Evolutionary conservation across 2,113 vertebrate genomes (phyloP), one percentile per base, ranked within the genome.

Genomic region (Anguilla japonica): DNA sequence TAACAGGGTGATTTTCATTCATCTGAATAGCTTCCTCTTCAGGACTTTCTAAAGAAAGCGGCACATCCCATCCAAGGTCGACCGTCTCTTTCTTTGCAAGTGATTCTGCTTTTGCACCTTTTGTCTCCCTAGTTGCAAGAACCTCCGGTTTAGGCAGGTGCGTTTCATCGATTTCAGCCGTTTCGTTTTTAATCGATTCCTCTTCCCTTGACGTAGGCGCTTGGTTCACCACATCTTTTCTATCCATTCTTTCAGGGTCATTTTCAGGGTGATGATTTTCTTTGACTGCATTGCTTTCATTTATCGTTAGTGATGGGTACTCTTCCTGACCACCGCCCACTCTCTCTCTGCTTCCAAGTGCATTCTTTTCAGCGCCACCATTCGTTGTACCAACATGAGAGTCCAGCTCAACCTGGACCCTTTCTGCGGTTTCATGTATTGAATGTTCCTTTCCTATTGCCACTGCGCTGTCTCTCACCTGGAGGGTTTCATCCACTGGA

Each of bases 201-300:
- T n/a, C 40, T 80, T 83, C 63, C 26, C 41, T 41, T 9, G 13
- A 80, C 34, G 15, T 26, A 5, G 71, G 63, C 9, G 14, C 34
- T 22, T 57, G 60, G 71, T 41, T 63, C 56, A 13, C 57, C 41
- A 13, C 46, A 20, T n/a, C 43, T 41, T 83, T 79, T 85, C 79
- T 87, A 15, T 88, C 83, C 0, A 20, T 41, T 0, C 14, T 16
- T 63, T 16, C 82, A 78, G 16, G 29, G 13, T 57, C 60, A 84
- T 43, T 57, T 40, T 88, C 82, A 89, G 89, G 87, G 82, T 89
- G 81, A 60, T 89, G 91, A 81, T 91, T 88, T 14, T 86, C 79
- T 40, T 88, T 90, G 60, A 91, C 90, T 63, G 89, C 80, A n/a
- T 86, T 90, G 22, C 60, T 67, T 26, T 67, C 60, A 67, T 26